Percentiles rank a stretch among this genome's conserved stretches.
phyloP scores from a whole-genome alignment of 2,888 invertebrate species.

The Halictus ligatus region DNA sequence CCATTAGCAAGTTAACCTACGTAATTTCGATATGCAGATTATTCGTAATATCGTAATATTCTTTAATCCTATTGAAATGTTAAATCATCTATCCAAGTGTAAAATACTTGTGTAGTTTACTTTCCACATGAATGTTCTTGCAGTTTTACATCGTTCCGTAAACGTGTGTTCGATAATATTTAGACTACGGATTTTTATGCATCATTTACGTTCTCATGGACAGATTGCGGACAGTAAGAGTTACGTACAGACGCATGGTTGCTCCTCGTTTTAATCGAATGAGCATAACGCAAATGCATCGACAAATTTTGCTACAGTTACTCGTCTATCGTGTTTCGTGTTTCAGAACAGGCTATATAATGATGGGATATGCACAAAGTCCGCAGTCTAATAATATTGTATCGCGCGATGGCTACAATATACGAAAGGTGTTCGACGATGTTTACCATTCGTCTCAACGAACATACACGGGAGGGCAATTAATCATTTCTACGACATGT shows the following conservation, averaged over 20 bases:
- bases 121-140: slow-evolving; percentile 59
- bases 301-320: background rate
- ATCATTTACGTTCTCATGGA: background rate
- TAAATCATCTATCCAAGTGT: slow-evolving; percentile 60
- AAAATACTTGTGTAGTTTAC: slow-evolving; percentile 67
- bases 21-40: slow-evolving; percentile 57
- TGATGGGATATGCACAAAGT: background rate
- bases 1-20: slow-evolving; percentile 45
- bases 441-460: background rate
- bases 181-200: background rate
- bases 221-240: background rate
- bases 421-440: slow-evolving; percentile 57
- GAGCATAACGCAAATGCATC: background rate
- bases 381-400: slow-evolving; percentile 14
- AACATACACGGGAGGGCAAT: background rate
- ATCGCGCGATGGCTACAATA: slow-evolving; percentile 15
- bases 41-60: slow-evolving; percentile 55
- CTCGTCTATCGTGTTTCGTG: background rate
- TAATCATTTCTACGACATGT: slow-evolving; percentile 21
- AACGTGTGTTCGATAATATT: slow-evolving; percentile 28
- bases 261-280: background rate
- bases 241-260: background rate
- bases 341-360: background rate
- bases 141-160: slow-evolving; percentile 50
- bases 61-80: slow-evolving; percentile 53